Evolutionary conservation across 2,113 vertebrate species (phyloP), one percentile per base, ranked within the genome.

Genomic region (Sturnira hondurensis): DNA sequence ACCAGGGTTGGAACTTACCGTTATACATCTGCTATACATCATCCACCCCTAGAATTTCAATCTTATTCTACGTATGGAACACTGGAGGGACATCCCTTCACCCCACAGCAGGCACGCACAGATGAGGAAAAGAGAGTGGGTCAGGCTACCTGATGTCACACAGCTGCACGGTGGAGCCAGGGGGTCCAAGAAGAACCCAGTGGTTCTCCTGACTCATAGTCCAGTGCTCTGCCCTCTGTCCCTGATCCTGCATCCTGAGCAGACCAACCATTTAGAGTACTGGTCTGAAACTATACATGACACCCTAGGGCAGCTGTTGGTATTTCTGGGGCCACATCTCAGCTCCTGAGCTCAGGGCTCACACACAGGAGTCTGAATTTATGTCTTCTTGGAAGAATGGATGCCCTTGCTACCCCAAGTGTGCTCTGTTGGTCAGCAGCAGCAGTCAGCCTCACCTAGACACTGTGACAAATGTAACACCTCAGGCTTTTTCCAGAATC

Each of bases 41-140:
- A 2, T 38, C 28, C 26, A 24, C n/a, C 2, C 67, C 38, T 41
- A 20, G 24, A 89, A 50, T 58, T 33, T 83, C 61, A 45, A 8
- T 54, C 50, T 16, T 13, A 47, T n/a, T 36, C 31, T 3, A 0
- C 33, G 9, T 47, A 16, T 2, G 56, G 31, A 54, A 24, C 20
- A 10, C 14, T 15, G 1, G 33, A 11, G 43, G 17, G 43, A 0
- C 5, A 3, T 3, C 43, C 45, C 47, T 20, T 54, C 33, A 2
- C 9, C 47, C 13, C 31, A 28, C 9, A 61, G 2, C 16, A 86
- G 28, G 4, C 43, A 67, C 36, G 8, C 1, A 2, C 47, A 74
- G 56, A 74, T 26, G 56, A 81, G 43, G 33, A 61, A 83, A 36
- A 22, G 26, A 38, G 52, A n/a, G 54, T 33, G 7, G 0, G 19